Evolutionary conservation across 2,797 vertebrate species (phyloP), one percentile per base, ranked within the genome.

Genomic region (Eremophila alpestris): DNA sequence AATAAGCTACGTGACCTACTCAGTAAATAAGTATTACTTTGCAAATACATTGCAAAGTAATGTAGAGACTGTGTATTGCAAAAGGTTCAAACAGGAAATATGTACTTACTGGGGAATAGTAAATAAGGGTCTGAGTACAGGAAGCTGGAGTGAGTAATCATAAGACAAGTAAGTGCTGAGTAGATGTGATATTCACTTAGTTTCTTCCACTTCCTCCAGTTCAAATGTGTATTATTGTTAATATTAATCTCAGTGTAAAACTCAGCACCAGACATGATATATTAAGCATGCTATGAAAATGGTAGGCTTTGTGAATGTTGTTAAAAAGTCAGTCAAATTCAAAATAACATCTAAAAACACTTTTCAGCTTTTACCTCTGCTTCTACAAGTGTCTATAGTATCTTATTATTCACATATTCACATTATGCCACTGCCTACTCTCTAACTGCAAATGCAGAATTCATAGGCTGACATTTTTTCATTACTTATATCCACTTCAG

Each of bases 291-390:
- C 40, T 52, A 45, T 89, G 68, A 80, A 97, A 95, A 91, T 34
- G 17, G 3, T 15, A 82, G 46, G 13, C 16, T 60, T 89, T 62
- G 60, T 54, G 40, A 75, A 76, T 55, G 56, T 38, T 91, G 67
- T 46, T 88, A 67, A 90, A 93, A 94, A 93, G 93, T 32, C 79
- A 46, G 52, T 80, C 77, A 71, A 81, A 97, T 92, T 83, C 92
- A 86, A 45, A 29, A 60, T 56, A 36, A 23, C 8, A 34, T 67
- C 76, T 76, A 36, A 83, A 88, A 95, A 70, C 67, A 77, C n/a
- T 20, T 36, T 73, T 79, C 67, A 52, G 56, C 21, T 96, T 94
- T 93, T 79, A 4, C 12, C 23, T 48, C 15, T 60, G 22, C 46
- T 82, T 90, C 56, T 48, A 60, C 67, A 79, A 71, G 45, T 76